phyloP scores from a whole-genome alignment of 2,113 vertebrate species.

The Burhinus bistriatus region DNA sequence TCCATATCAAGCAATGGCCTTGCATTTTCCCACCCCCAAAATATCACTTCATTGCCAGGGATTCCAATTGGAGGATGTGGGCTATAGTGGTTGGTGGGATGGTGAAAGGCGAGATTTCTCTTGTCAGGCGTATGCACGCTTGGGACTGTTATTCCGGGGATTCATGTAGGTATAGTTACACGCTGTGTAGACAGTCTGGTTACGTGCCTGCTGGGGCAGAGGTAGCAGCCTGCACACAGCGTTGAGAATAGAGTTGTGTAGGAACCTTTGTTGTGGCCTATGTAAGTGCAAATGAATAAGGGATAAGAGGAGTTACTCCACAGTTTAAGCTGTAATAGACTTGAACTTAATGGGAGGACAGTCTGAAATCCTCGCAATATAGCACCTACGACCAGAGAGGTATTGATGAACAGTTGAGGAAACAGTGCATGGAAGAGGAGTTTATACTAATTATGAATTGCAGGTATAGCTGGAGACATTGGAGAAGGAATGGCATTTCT shows the following conservation, averaged over 20 bases:
- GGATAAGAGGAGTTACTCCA: background rate
- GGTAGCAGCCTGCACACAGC: background rate
- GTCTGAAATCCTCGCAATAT: rapidly evolving
- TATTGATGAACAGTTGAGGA: background rate
- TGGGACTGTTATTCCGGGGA: background rate
- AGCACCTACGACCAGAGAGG: background rate
- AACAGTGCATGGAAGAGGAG: background rate
- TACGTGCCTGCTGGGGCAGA: background rate
- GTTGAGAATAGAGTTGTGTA: background rate
- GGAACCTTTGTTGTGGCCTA: background rate
- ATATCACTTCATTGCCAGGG: rapidly evolving
- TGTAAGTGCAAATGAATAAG: background rate
- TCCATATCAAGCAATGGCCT: rapidly evolving
- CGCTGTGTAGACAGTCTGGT: rapidly evolving
- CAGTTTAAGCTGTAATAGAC: background rate
- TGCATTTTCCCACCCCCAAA: background rate
- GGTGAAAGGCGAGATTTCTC: background rate
- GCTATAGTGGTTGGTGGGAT: background rate
- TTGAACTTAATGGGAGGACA: background rate
- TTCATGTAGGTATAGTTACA: background rate
- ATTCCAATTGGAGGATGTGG: background rate
- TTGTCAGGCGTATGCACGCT: background rate
- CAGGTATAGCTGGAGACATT: background rate
- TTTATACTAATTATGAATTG: background rate
- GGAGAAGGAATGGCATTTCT: background rate